phyloP scores from a whole-genome alignment of 2,113 vertebrate species.

The Neotragus pygmaeus region DNA sequence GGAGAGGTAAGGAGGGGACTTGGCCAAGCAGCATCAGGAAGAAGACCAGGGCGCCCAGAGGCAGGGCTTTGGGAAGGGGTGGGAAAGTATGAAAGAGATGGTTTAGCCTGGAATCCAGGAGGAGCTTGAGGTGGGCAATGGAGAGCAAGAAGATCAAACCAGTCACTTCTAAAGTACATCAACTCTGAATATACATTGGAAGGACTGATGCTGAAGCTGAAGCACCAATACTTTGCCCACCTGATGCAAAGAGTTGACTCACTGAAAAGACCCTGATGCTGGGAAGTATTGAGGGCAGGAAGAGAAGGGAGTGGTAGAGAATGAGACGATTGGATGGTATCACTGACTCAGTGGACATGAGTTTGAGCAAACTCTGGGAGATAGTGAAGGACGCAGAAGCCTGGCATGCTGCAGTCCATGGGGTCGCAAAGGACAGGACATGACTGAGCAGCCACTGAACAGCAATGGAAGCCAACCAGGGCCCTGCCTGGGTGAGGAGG shows the following conservation, averaged over 20 bases:
- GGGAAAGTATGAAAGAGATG: background rate
- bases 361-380: background rate
- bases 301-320: background rate
- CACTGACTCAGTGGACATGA: background rate
- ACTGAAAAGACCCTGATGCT: background rate
- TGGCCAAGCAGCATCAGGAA: background rate
- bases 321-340: background rate
- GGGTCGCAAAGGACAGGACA: background rate
- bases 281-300: background rate
- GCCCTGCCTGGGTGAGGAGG: background rate
- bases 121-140: background rate
- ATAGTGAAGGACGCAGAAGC: background rate
- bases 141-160: background rate
- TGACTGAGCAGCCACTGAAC: background rate
- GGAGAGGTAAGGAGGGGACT: background rate
- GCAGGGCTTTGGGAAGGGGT: background rate
- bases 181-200: background rate
- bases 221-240: background rate
- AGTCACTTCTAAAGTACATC: background rate
- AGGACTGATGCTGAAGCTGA: background rate
- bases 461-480: background rate
- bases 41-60: background rate
- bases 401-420: background rate
- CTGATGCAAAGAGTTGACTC: background rate
- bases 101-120: background rate